These are phyloP conservation scores for Ceratosolen solmsi DNA, from an alignment of 1,140 invertebrate genomes.

Conservation along the genomic window DNA sequence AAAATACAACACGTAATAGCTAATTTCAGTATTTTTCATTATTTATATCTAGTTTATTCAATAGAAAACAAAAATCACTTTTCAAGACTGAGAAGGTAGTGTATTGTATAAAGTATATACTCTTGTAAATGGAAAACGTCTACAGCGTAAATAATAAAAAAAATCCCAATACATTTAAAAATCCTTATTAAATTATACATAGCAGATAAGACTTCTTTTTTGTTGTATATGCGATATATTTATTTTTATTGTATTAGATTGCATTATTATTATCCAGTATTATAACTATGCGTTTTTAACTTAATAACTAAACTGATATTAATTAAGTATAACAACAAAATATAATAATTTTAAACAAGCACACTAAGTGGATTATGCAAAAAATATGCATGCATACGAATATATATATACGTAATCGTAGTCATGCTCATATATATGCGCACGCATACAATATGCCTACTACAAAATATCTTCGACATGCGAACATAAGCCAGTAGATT, in stretches of 20 bases:
- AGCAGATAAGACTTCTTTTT: background rate
- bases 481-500: conserved; percentile 68
- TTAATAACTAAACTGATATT: background rate
- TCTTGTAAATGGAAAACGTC: background rate
- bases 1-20: background rate
- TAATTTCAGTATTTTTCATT: conserved; percentile 20
- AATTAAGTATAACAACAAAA: conserved; percentile 33
- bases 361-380: conserved; percentile 43
- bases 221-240: background rate
- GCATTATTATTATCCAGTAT: background rate
- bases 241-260: background rate
- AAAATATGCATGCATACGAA: conserved; percentile 44
- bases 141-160: background rate
- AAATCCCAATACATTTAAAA: background rate
- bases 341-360: conserved; percentile 33
- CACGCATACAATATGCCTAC: conserved; percentile 56
- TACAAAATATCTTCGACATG: conserved; percentile 59
- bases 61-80: conserved; percentile 52
- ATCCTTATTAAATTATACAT: background rate
- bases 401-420: background rate
- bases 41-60: background rate
- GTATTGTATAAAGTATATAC: conserved; percentile 3
- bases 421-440: background rate
- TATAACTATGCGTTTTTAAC: background rate
- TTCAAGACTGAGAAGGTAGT: conserved; percentile 66